phyloP scores from a whole-genome alignment of 64 coral and sea anemone species.

The Orbicella faveolata region DNA sequence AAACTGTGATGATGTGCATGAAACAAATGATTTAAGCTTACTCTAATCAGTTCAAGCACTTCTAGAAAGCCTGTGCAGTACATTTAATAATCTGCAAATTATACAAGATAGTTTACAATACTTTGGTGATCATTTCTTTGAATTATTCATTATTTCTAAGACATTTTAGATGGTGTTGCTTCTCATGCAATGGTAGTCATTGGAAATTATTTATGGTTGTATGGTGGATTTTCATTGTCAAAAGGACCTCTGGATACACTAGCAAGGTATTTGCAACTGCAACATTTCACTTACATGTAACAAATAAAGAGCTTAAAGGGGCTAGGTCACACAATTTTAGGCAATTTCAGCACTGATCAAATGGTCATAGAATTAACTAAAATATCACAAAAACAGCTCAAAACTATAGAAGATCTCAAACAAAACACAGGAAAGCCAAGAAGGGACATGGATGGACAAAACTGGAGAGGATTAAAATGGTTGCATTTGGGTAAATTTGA shows the following conservation, averaged over 20 bases:
- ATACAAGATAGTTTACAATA: not conserved
- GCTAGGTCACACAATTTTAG: too few relatives aligned
- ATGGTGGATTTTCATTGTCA: conserved; percentile 19
- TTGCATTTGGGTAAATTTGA: too few relatives aligned
- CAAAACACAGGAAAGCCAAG: too few relatives aligned
- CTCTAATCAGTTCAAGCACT: not conserved
- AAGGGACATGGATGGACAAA: too few relatives aligned
- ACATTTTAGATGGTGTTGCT: conserved; percentile 24
- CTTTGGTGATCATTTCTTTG: not conserved
- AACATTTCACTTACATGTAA: not conserved
- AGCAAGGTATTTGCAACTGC: not conserved
- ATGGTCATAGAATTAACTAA: too few relatives aligned
- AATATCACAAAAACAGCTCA: too few relatives aligned
- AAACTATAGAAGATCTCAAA: too few relatives aligned
- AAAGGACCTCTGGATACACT: conserved; percentile 13
- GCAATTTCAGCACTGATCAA: too few relatives aligned
- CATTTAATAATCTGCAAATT: not conserved
- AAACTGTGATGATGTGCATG: not conserved
- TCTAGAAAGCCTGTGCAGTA: not conserved
- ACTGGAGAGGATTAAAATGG: too few relatives aligned
- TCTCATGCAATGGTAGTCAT: conserved; percentile 11
- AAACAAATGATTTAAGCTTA: too few relatives aligned
- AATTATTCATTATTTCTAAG: not conserved
- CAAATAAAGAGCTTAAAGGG: not conserved
- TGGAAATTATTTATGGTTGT: conserved; percentile 29